Conservation (phyloP, 2,113 vertebrate genomes). For the Cygnus atratus region DNA sequence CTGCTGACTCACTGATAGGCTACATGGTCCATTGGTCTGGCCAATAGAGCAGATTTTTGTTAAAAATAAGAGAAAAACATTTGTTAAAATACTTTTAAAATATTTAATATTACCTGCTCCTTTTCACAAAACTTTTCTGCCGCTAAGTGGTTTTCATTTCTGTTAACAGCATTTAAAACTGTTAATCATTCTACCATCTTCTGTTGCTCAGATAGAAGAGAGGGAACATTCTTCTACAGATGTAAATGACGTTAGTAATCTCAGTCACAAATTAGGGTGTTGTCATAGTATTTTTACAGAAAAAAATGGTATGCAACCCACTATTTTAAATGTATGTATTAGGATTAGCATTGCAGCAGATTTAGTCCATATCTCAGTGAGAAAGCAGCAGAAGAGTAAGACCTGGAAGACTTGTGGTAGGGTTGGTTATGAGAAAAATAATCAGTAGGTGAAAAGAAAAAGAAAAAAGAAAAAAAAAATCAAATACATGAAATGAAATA, state of each 20-base stretch:
- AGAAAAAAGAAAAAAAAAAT: neutral
- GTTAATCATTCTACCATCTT: conserved; percentile 52
- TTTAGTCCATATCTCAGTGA: neutral
- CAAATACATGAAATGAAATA: neutral
- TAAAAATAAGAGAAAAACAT: neutral
- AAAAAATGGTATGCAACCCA: neutral
- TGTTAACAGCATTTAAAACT: conserved; percentile 35
- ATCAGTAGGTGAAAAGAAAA: neutral
- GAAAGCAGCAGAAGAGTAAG: neutral
- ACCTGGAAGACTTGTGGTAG: neutral
- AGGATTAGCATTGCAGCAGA: neutral
- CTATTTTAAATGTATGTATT: neutral
- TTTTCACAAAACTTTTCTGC: conserved; percentile 63
- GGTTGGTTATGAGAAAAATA: neutral
- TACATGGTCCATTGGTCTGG: neutral
- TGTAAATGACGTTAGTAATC: neutral
- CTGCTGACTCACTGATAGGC: neutral
- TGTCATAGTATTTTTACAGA: neutral
- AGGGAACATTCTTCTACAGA: neutral
- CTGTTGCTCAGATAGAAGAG: conserved; percentile 50
- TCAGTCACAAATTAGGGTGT: neutral
- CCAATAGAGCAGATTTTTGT: neutral
- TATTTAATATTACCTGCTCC: conserved; percentile 37
- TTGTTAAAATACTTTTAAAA: conserved; percentile 42
- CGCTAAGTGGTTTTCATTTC: conserved; percentile 60